These are phyloP conservation scores for Pteruthius melanotis DNA, from an alignment of 2,113 vertebrate species.

Conservation along the genomic window DNA sequence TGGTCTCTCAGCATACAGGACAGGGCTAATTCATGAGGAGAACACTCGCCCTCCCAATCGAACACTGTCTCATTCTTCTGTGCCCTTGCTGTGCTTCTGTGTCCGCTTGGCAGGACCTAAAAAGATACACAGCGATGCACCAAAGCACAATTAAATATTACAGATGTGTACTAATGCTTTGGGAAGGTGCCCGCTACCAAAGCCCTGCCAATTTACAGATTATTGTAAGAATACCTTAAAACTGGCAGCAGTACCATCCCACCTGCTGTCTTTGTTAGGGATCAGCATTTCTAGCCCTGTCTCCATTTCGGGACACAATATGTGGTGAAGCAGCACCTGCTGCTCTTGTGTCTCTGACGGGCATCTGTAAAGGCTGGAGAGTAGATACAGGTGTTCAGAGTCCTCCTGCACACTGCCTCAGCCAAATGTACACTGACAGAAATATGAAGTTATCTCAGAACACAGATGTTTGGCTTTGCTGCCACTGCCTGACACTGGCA, in stretches of 20 bases:
- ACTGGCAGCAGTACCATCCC: neutral
- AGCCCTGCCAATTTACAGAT: slow-evolving; percentile 1
- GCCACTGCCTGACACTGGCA: neutral
- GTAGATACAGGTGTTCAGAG: slow-evolving; percentile 32
- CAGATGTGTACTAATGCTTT: slow-evolving; percentile 21
- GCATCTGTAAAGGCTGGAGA: neutral
- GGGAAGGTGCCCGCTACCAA: neutral
- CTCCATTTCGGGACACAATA: neutral
- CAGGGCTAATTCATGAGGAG: neutral
- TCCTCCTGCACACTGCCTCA: neutral
- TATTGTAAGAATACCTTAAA: neutral
- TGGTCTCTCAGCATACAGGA: neutral
- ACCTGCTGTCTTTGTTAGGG: slow-evolving; percentile 10
- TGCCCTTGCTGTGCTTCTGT: neutral
- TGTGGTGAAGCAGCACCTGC: slow-evolving; percentile 12
- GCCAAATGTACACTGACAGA: slow-evolving; percentile 7
- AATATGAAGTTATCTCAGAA: slow-evolving; percentile 24
- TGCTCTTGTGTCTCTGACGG: neutral
- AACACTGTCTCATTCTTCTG: neutral
- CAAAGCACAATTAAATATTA: slow-evolving; percentile 11
- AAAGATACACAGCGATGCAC: neutral
- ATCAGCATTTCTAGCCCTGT: neutral
- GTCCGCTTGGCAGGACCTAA: slow-evolving; percentile 19
- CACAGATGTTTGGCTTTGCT: slow-evolving; percentile 25
- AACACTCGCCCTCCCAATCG: neutral